phyloP scores from a whole-genome alignment of 2,113 vertebrate species.

The Todiramphus saurophagus region DNA sequence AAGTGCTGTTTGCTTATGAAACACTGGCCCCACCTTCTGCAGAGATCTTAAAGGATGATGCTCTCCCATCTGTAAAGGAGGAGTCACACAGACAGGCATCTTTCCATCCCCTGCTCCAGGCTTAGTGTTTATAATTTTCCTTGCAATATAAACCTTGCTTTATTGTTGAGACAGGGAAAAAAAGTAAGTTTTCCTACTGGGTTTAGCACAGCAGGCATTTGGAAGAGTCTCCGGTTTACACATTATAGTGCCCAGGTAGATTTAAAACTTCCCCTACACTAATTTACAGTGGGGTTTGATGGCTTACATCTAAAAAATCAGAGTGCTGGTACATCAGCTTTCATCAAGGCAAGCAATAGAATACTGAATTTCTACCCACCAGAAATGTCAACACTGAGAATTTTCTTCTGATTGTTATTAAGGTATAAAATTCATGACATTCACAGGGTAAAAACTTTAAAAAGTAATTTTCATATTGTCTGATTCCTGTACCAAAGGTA shows the following conservation, averaged over 20 bases:
- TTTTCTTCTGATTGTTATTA: neutral
- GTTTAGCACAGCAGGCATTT: neutral
- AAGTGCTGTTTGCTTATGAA: neutral
- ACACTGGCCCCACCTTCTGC: neutral
- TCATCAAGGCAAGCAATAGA: neutral
- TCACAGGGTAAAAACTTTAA: neutral
- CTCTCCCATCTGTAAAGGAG: neutral
- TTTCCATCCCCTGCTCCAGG: neutral
- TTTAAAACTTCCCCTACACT: neutral
- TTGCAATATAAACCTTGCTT: neutral
- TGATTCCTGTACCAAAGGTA: neutral
- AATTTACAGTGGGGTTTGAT: neutral
- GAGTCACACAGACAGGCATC: neutral
- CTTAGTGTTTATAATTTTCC: neutral
- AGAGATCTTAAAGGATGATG: neutral
- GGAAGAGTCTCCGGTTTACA: neutral
- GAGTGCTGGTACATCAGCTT: neutral
- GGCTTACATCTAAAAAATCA: neutral
- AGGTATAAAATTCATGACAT: neutral
- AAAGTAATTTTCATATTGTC: neutral
- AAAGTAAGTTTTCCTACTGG: neutral
- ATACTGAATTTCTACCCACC: neutral
- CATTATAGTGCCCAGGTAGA: neutral
- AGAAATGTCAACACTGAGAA: neutral
- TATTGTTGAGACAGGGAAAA: neutral